Conservation (phyloP, 2,113 vertebrate genomes). For the Nerophis lumbriciformis region DNA sequence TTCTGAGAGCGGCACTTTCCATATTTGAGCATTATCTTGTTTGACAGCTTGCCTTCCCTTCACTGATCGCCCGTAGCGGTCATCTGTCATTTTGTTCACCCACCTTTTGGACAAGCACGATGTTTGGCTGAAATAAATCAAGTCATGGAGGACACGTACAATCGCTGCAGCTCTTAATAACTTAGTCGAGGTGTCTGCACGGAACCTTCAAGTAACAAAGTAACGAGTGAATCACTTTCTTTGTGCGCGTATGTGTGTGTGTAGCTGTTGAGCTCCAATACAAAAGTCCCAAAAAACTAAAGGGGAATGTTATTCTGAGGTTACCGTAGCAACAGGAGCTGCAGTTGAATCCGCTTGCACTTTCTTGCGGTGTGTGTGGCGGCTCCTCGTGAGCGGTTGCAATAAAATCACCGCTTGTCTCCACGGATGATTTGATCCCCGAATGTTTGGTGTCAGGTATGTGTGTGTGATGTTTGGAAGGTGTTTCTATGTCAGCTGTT, state of each 20-base stretch:
- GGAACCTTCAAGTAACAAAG: background rate
- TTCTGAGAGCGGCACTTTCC: background rate
- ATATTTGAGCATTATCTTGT: background rate
- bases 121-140: background rate
- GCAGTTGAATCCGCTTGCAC: background rate
- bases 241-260: background rate
- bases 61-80: background rate
- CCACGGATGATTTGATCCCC: background rate
- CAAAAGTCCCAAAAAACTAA: background rate
- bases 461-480: constrained; percentile 4
- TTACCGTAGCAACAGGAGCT: background rate
- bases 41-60: background rate
- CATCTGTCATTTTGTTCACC: background rate
- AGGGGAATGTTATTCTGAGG: background rate
- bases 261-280: background rate
- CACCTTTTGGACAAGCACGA: background rate
- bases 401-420: background rate
- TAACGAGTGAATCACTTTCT: background rate
- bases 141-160: background rate
- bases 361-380: background rate
- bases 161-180: background rate
- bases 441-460: constrained; percentile 1
- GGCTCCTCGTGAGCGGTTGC: too few relatives aligned
- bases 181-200: background rate
- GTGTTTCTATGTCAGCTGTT: constrained; percentile 41